Base-by-base conservation (phyloP, 2,888 invertebrate genomes). In the Arenicola marina region DNA sequence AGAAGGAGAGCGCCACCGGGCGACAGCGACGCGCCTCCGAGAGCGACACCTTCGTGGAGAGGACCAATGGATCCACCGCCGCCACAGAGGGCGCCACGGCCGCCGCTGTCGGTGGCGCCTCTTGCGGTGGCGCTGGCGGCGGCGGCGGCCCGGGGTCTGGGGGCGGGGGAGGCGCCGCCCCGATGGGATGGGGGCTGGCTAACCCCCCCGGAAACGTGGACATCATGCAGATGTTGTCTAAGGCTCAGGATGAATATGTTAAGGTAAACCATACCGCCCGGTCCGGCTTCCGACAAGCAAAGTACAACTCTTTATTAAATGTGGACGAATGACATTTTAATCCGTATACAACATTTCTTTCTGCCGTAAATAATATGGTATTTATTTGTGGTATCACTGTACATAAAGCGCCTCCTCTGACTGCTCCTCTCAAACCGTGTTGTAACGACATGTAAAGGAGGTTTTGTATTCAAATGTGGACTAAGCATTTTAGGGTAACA, bases 201-300 rank as follows among this genome's bases (percentile, higher is more conserved):
- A 31, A 28, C 7, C 48, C 62, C 53, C 46, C 44, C 21, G 62
- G 61, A 38, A 65, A 67, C 45, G 83, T 84, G 33, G 84, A 85
- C 71, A 85, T 86, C 54, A 91, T 93, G 80, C 90, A 91, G 77
- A 91, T 95, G 91, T 85, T 95, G 66, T 91, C 90, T 61, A 92
- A 91, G 83, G 95, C 95, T 3, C 93, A 94, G 79, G 91, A 93
- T 79, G 92, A 93, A 79, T 92, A 90, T 80, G 91, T 92, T 80
- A 89, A 80, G 72, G 75, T 73, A 51, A 28, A 24, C 24, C 26
- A 38, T 38, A 18, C n/a, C n/a, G n/a, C n/a, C n/a, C n/a, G n/a
- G n/a, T n/a, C n/a, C n/a, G n/a, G n/a, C n/a, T n/a, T n/a, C n/a
- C n/a, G n/a, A n/a, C n/a, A n/a, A n/a, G n/a, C n/a, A n/a, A n/a